These are phyloP conservation scores for Alosa sapidissima DNA, from an alignment of 2,797 vertebrate species.

Conservation along the genomic window DNA sequence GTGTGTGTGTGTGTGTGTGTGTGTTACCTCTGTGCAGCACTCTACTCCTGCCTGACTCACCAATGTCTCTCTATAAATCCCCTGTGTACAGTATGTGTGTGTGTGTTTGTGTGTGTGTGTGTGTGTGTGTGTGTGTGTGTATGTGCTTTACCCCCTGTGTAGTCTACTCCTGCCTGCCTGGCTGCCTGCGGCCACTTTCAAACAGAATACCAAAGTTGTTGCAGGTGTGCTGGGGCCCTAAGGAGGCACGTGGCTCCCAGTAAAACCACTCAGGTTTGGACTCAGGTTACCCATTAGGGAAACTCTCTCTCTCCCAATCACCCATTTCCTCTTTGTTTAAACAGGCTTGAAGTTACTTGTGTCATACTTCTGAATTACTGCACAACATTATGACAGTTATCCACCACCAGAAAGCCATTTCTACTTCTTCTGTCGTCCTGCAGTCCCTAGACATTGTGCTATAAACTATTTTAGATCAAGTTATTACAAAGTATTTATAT, in stretches of 20 bases:
- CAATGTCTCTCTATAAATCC: too few species aligned
- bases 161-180: background rate
- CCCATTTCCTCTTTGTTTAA: background rate
- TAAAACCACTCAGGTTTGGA: background rate
- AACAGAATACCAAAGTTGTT: background rate
- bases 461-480: too few species aligned
- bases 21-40: too few species aligned
- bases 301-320: background rate
- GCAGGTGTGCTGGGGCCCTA: background rate
- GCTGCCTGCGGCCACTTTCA: background rate
- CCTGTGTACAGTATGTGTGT: too few species aligned
- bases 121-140: background rate
- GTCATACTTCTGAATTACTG: background rate
- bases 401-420: background rate
- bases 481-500: too few species aligned
- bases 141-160: too few species aligned
- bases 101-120: too few species aligned
- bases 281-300: slow-evolving; percentile 20
- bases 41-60: too few species aligned
- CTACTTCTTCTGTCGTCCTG: background rate
- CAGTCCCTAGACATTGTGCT: background rate
- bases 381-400: background rate
- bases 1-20: background rate
- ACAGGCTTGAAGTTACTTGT: background rate
- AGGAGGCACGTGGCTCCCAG: background rate